phyloP scores from a whole-genome alignment of 1,140 invertebrate species.

The Nomia melanderi region DNA sequence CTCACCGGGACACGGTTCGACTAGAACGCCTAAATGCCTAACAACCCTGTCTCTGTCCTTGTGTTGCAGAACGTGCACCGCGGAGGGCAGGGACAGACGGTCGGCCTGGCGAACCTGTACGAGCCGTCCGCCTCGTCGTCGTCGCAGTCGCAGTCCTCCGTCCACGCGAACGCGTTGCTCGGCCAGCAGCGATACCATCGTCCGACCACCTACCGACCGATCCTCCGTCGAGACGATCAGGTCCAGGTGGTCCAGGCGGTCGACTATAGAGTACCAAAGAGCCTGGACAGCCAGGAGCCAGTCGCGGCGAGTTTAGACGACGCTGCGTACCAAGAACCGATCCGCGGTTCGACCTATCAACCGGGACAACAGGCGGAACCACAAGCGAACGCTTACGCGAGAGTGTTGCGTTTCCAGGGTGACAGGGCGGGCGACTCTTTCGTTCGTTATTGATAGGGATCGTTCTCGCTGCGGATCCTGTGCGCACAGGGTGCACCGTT shows the following conservation, averaged over 20 bases:
- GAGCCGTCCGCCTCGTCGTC: conserved; percentile 62
- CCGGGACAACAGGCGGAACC: conserved; percentile 19
- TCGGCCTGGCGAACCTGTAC: conserved; percentile 62
- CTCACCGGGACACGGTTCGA: no score
- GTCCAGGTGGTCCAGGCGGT: conserved; percentile 74
- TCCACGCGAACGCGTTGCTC: conserved; percentile 55
- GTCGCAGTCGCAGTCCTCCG: conserved; percentile 52
- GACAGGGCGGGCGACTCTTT: conserved; percentile 68
- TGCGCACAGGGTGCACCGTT: no score
- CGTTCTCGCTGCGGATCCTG: no score
- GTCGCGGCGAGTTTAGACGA: conserved; percentile 35
- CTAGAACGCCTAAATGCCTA: no score
- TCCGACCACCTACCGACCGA: conserved; percentile 76
- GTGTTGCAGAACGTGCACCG: conserved; percentile 79
- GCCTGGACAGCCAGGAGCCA: conserved; percentile 58
- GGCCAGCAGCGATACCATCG: conserved; percentile 72
- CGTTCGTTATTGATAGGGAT: conserved; percentile 51
- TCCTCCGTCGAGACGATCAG: conserved; percentile 68
- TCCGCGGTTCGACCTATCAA: not conserved
- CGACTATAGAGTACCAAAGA: conserved; percentile 72
- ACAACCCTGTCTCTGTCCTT: conserved; percentile 79
- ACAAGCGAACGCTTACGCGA: conserved; percentile 66
- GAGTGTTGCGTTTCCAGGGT: conserved; percentile 66
- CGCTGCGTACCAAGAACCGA: conserved; percentile 30
- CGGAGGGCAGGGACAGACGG: conserved; percentile 79